Base-by-base conservation (phyloP, 2,113 vertebrate species). In the Genyomyrus donnyi region DNA sequence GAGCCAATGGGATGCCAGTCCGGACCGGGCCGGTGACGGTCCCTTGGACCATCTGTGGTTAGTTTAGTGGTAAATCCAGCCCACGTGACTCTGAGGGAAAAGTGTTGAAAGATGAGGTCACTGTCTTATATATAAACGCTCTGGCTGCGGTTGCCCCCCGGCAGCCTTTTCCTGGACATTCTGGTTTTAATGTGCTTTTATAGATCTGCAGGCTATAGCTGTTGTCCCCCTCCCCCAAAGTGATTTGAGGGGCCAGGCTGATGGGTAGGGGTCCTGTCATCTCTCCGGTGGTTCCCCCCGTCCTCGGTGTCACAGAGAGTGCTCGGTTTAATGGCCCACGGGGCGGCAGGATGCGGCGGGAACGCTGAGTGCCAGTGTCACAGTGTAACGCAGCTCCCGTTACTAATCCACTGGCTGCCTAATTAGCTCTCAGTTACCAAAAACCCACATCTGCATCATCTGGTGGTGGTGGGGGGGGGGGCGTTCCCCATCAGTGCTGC, bases 41-140 rank as follows among this genome's bases (percentile, higher is more conserved):
- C 87, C 90, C 58, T 77, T 74, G 83, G 91, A 52, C 90, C 92
- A 94, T 92, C 91, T 93, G 91, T 87, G 91, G 90, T 90, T 92
- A 89, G 91, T 93, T 94, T 93, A 90, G 52, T 21, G 19, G 45
- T 46, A 35, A 91, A 66, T n/a, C 66, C 86, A 87, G 87, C 70
- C 90, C 90, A 83, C 80, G 86, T 80, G 49, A 74, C 66, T 88
- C 31, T 48, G 84, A 90, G 70, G 85, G 88, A 89, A 92, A 91
- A 91, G 91, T 92, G 92, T 92, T 91, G 91, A 91, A 92, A 91
- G 89, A 88, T 90, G 90, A 91, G 83, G 91, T 92, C 88, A 89
- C 88, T 50, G 19, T 87, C 89, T 89, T 92, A 56, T 86, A 77
- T 39, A 39, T 77, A 90, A 88, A 77, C 45, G 24, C 77, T 84